Evolutionary conservation across 2,888 invertebrate species (phyloP).

Genomic region (Phragmatobia fuliginosa): DNA sequence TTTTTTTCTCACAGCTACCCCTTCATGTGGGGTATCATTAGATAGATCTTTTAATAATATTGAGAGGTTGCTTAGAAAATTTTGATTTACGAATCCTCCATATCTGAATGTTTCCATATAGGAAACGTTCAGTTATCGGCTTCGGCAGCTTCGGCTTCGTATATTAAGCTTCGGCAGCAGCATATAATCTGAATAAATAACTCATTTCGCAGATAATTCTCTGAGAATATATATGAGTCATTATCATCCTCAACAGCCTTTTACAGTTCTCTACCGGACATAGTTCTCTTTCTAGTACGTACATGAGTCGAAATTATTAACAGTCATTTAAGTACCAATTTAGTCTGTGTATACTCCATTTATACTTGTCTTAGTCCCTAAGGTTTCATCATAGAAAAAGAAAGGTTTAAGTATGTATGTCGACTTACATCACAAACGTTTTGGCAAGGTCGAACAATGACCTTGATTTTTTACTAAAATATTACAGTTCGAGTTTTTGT

Average conservation of each 20-base stretch:
- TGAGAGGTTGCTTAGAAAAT: no score
- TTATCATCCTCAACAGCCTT: no score
- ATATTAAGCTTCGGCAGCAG: background rate
- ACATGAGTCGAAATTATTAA: background rate
- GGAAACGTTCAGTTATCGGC: no score
- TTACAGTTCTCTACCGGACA: no score
- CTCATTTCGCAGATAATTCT: background rate
- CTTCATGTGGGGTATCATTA: no score
- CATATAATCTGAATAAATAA: background rate
- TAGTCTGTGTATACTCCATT: background rate
- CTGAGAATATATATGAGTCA: background rate
- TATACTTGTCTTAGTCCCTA: background rate
- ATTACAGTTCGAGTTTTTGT: background rate
- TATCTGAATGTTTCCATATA: background rate
- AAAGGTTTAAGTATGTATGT: background rate
- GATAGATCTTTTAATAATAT: no score
- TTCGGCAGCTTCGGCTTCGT: no score
- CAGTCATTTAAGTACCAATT: background rate
- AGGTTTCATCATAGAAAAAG: background rate
- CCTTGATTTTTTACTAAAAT: constrained; percentile 2
- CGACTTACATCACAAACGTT: background rate
- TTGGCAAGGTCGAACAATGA: constrained; percentile 7
- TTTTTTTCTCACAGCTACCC: no score
- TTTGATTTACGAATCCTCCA: no score
- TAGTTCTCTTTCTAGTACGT: no score